Conservation (phyloP, 2,113 vertebrate species). For the Ranitomeya variabilis region DNA sequence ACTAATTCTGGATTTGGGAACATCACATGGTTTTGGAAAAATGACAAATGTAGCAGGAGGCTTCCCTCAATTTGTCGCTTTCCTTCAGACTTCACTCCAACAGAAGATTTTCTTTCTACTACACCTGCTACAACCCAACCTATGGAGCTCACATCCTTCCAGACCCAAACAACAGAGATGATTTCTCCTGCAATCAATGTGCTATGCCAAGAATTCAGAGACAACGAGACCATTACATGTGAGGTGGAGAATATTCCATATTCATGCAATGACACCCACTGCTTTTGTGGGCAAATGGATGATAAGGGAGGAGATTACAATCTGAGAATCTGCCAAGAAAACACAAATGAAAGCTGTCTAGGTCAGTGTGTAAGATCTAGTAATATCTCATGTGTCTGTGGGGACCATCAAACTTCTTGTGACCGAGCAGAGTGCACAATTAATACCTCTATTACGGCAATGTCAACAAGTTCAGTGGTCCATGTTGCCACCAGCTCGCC, state of each 20-base stretch:
- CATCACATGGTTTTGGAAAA: conserved; percentile 54
- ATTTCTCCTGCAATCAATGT: conserved; percentile 20
- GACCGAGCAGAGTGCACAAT: conserved; percentile 6
- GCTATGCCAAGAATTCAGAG: not conserved
- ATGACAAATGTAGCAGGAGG: conserved; percentile 29
- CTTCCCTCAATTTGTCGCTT: conserved; percentile 62
- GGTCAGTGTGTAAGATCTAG: conserved; percentile 12
- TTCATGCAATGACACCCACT: conserved; percentile 12
- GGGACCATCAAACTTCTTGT: conserved; percentile 1
- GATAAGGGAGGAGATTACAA: not conserved
- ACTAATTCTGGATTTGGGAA: not conserved
- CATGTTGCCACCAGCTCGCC: not conserved
- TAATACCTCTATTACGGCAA: not conserved
- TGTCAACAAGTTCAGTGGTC: not conserved
- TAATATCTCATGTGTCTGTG: conserved; percentile 22
- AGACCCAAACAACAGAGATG: not conserved
- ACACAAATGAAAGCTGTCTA: not conserved
- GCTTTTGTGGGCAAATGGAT: not conserved
- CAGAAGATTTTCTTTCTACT: not conserved
- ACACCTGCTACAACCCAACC: not conserved
- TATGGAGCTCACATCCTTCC: not conserved
- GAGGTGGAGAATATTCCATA: not conserved
- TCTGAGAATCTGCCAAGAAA: not conserved
- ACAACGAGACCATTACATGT: conserved; percentile 10
- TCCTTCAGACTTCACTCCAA: not conserved